These are phyloP conservation scores for Artibeus lituratus DNA, from an alignment of 2,797 vertebrate species.

Conservation along the genomic window DNA sequence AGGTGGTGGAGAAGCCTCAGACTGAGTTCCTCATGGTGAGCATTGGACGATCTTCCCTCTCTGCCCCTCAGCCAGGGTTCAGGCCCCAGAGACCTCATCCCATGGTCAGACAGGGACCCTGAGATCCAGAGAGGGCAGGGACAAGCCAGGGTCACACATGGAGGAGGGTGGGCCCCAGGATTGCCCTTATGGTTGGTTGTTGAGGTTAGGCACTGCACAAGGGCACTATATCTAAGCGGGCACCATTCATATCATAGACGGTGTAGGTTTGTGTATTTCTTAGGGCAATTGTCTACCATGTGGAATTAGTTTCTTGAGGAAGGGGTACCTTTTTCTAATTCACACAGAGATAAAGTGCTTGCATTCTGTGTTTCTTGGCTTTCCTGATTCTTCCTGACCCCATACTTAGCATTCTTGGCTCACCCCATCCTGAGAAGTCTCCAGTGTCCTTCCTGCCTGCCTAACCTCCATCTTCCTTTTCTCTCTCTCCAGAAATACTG, in stretches of 20 bases:
- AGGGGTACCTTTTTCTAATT: background rate
- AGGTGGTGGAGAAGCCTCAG: constrained; percentile 78
- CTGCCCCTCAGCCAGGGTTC: background rate
- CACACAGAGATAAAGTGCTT: background rate
- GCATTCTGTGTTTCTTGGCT: background rate
- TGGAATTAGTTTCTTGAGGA: background rate
- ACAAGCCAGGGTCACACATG: background rate
- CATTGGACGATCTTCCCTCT: too few species aligned
- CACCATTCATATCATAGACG: rapidly evolving
- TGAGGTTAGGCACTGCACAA: background rate
- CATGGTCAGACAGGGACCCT: background rate
- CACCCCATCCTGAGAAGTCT: background rate
- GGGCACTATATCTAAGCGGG: background rate
- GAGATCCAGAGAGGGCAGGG: background rate
- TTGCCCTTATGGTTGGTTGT: background rate
- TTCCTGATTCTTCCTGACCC: background rate
- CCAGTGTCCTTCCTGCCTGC: background rate
- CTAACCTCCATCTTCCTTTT: constrained; percentile 30
- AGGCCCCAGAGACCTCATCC: background rate
- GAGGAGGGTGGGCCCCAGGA: background rate
- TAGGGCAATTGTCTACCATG: background rate
- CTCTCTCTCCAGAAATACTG: constrained; percentile 77
- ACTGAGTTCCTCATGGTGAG: constrained; percentile 82
- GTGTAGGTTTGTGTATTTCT: background rate
- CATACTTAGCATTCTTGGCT: background rate